Evolutionary conservation across 92 coral and sea anemone genomes (phyloP).

Genomic region (Montipora capitata): DNA sequence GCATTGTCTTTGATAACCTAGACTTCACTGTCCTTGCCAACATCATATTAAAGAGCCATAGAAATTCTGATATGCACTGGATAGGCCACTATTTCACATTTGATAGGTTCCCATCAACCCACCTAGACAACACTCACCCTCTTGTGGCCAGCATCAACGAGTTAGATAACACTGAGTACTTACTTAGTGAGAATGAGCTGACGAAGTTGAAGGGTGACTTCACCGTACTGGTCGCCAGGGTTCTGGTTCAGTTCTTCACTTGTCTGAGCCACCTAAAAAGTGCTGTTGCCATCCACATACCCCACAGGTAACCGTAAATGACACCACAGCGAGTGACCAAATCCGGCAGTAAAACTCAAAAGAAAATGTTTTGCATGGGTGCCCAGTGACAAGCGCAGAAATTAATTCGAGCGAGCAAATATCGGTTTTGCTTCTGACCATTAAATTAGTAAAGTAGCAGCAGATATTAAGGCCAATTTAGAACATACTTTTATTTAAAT

Average conservation of each 20-base stretch:
- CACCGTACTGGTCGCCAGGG: conserved; percentile 47
- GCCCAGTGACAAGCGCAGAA: too few relatives aligned
- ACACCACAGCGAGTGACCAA: too few relatives aligned
- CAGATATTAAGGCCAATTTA: too few relatives aligned
- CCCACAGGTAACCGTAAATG: conserved; percentile 28
- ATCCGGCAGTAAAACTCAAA: too few relatives aligned
- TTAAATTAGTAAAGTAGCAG: too few relatives aligned
- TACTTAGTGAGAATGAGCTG: conserved; percentile 38
- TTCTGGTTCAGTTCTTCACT: conserved; percentile 38
- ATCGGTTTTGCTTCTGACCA: too few relatives aligned
- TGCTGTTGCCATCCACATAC: conserved; percentile 36
- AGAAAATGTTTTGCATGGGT: too few relatives aligned
- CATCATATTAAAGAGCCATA: conserved; percentile 18
- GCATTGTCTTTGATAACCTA: conserved; percentile 62
- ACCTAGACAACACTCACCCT: conserved; percentile 59
- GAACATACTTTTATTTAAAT: too few relatives aligned
- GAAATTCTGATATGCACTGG: conserved; percentile 71
- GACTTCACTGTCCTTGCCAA: conserved; percentile 63
- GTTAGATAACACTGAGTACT: conserved; percentile 61
- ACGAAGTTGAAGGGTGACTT: conserved; percentile 30
- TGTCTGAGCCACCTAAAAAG: neutral
- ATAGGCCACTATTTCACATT: conserved; percentile 60
- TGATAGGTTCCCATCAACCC: conserved; percentile 36
- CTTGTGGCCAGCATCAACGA: conserved; percentile 11
- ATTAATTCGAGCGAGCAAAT: too few relatives aligned